Base-by-base conservation (phyloP, 1,140 invertebrate genomes). In the Drosophila navojoa region DNA sequence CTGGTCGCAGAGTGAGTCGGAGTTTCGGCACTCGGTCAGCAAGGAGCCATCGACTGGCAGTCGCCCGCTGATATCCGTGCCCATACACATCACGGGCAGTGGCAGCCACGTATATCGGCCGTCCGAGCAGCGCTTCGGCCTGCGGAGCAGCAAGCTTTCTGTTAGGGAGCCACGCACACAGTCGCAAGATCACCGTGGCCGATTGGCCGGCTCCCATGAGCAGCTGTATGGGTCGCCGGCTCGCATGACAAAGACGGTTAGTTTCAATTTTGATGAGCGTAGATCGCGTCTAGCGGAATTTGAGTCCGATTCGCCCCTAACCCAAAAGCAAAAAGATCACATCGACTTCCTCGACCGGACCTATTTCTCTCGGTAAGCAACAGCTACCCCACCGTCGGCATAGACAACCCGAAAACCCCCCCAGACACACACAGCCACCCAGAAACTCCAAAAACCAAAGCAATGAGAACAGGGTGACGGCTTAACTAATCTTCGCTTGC, bases 181-280 rank as follows among this genome's bases (percentile, higher is more conserved):
- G 71, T 90, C 84, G 1, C 90, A 89, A n/a, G 87, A 92, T 69
- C 78, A 79, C n/a, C 71, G 79, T 53, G 40, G 77, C 44, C 74
- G 69, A 16, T 53, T 91, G 47, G 70, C 76, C 27, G 77, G 79
- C 27, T 90, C 79, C 38, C 79, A 87, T 66, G 89, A 92, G 44
- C 76, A 90, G 73, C 67, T 91, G n/a, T 90, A 70, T 61, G 77
- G 71, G 55, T 44, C 61, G 22, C 25, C 75, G 61, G 72, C 74
- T 15, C 90, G 89, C 59, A 91, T 92, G 81, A 87, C 86, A 72
- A 92, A 92, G 81, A 92, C 91, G 68, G 91, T 92, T 90, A 92
- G 91, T 90, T 92, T 92, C 64, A 90, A 92, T 87, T 92, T 91
- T 77, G 90, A 81, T 55, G 85, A 91, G 68, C 91, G 82, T 66